These are phyloP conservation scores for Eristalis arbustorum DNA, from an alignment of 2,888 invertebrate genomes.

Conservation along the genomic window DNA sequence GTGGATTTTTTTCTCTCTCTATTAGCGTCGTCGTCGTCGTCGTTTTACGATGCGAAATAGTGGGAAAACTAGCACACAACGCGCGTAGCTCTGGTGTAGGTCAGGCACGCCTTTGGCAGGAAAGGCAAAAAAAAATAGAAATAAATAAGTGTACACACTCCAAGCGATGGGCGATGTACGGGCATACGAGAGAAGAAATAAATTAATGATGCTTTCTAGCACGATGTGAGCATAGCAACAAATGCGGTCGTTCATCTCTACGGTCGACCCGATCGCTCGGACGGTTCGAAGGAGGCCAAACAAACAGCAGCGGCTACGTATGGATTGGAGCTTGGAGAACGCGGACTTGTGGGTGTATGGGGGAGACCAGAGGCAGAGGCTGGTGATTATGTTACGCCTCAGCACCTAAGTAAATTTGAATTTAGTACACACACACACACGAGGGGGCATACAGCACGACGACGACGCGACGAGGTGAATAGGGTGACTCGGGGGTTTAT, in stretches of 20 bases:
- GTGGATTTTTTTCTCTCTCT: not conserved
- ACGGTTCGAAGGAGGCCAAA: constrained; percentile 42
- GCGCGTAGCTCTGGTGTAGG: constrained; percentile 56
- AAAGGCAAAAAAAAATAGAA: constrained; percentile 5
- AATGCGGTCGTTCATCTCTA: constrained; percentile 52
- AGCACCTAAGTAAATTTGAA: constrained; percentile 42
- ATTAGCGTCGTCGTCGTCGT: not conserved
- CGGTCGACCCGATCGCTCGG: constrained; percentile 19
- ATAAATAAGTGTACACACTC: not conserved
- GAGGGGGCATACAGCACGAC: not conserved
- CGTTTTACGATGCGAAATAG: constrained; percentile 20
- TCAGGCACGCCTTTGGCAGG: constrained; percentile 57
- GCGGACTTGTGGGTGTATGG: not conserved
- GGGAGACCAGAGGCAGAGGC: not conserved
- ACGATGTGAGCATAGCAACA: constrained; percentile 42
- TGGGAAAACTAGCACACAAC: constrained; percentile 57
- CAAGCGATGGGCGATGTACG: not conserved
- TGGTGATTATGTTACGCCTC: constrained; percentile 22
- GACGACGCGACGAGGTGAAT: not conserved
- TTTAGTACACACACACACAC: constrained; percentile 1
- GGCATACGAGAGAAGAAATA: constrained; percentile 6
- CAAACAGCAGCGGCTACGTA: constrained; percentile 26
- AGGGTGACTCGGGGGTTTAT: constrained; percentile 10
- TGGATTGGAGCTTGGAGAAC: not conserved
- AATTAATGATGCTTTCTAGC: constrained; percentile 47